Evolutionary conservation across 2,888 invertebrate species (phyloP), one percentile per base, ranked within the genome.

Genomic region (Pammene fasciana): DNA sequence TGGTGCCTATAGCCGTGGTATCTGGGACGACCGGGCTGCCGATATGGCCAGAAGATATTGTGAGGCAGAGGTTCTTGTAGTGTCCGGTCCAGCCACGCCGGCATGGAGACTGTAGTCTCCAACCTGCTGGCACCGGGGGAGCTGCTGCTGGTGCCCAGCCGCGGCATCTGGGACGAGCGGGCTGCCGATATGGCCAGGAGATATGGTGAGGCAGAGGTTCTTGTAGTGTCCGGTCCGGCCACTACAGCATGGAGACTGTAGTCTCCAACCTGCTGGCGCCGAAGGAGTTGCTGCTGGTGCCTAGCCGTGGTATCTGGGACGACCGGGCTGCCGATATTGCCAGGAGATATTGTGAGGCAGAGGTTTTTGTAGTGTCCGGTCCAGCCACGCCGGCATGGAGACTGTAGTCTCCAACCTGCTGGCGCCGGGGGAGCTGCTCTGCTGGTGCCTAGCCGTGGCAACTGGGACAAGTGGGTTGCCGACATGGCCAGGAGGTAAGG

Each of bases 231-330:
- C 78, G 96, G 96, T 94, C 96, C 0, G 96, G 96, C 0, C 96
- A 96, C 83, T 90, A 93, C 0, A 96, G 95, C 9, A 97, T 98
- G 96, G 98, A 98, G 82, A 94, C 97, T 0, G 94, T 97, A 0
- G 93, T 97, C 65, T 94, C 94, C 75, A 98, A 98, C 89, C 86
- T 98, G 41, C 84, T 98, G 26, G 97, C 95, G 78, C 94, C 95
- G 0, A 95, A 95, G 0, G 97, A 97, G 75, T 94, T 94, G 0
- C 93, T 96, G 10, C 92, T 98, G 10, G 93, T 97, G 50, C 95
- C 96, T 4, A 92, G 94, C n/a, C 95, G 95, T 75, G 98, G 98
- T 0, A 92, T 97, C 36, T 98, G 98, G 98, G 98, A 97, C 8
- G 93, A 95, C 75, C 93, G 98, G 38, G 97, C 97, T 0, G 93